Evolutionary conservation across 1,140 invertebrate species (phyloP).

Genomic region (Drosophila insularis): DNA sequence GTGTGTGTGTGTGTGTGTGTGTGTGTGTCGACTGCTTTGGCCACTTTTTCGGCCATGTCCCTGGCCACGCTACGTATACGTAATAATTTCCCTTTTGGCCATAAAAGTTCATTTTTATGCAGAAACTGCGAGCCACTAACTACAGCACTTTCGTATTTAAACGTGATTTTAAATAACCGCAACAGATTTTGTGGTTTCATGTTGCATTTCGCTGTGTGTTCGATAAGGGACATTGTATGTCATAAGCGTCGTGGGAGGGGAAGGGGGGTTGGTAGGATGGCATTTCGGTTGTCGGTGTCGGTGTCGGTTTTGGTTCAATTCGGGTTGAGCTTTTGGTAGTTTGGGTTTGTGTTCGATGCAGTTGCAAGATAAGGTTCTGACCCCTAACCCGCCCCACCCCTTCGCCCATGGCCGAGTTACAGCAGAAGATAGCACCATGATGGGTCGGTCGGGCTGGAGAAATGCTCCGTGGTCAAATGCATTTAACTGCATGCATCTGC

Average conservation of each 20-base stretch:
- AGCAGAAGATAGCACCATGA: no score
- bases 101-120: slow-evolving; percentile 71
- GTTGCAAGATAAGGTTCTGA: slow-evolving; percentile 33
- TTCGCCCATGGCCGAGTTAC: no score
- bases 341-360: slow-evolving; percentile 11
- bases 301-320: not conserved
- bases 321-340: no score
- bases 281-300: not conserved
- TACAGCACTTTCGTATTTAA: slow-evolving; percentile 63
- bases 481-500: slow-evolving; percentile 53
- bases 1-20: no score
- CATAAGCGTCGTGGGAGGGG: not conserved
- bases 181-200: slow-evolving; percentile 77
- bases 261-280: not conserved
- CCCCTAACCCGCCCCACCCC: no score
- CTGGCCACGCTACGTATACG: slow-evolving; percentile 46
- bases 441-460: no score
- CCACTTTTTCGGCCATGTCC: slow-evolving; percentile 37
- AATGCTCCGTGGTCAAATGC: slow-evolving; percentile 44
- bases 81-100: slow-evolving; percentile 71
- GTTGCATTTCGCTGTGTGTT: slow-evolving; percentile 63
- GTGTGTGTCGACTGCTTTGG: slow-evolving; percentile 21
- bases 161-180: slow-evolving; percentile 77
- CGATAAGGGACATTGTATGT: slow-evolving; percentile 56
- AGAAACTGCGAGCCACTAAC: slow-evolving; percentile 4